These are phyloP conservation scores for Scaptomyza graminum DNA, from an alignment of 1,140 invertebrate genomes.

Conservation along the genomic window DNA sequence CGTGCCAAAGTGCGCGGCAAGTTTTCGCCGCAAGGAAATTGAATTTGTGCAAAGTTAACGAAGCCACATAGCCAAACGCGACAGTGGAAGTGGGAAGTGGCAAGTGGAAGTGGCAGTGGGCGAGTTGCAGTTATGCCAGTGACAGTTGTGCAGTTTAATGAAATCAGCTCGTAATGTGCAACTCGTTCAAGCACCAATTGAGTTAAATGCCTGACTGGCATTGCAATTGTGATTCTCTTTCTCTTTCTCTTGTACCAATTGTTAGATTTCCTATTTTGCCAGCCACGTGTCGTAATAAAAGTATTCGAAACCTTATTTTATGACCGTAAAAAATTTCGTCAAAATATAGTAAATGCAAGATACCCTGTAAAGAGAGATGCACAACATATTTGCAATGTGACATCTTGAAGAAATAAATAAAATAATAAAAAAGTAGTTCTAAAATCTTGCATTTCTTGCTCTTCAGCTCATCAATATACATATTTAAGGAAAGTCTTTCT, in stretches of 20 bases:
- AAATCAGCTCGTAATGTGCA: slow-evolving; percentile 39
- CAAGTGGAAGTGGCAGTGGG: neutral
- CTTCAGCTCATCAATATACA: too few species aligned
- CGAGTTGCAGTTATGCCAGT: slow-evolving; percentile 6
- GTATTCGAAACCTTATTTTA: slow-evolving; percentile 37
- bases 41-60: slow-evolving; percentile 61
- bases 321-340: slow-evolving; percentile 8
- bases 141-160: slow-evolving; percentile 15
- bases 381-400: too few species aligned
- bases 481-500: too few species aligned
- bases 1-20: slow-evolving; percentile 71
- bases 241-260: slow-evolving; percentile 14
- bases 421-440: too few species aligned
- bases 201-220: slow-evolving; percentile 22
- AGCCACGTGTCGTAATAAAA: slow-evolving; percentile 33
- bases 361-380: slow-evolving; percentile 3
- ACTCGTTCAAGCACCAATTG: slow-evolving; percentile 45
- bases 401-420: too few species aligned
- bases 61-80: neutral
- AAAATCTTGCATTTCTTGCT: too few species aligned
- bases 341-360: neutral
- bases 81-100: neutral
- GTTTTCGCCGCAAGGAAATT: slow-evolving; percentile 56
- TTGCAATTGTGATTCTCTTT: slow-evolving; percentile 11
- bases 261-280: slow-evolving; percentile 12